These are phyloP conservation scores for Albula glossodonta DNA, from an alignment of 2,113 vertebrate species.

Conservation along the genomic window DNA sequence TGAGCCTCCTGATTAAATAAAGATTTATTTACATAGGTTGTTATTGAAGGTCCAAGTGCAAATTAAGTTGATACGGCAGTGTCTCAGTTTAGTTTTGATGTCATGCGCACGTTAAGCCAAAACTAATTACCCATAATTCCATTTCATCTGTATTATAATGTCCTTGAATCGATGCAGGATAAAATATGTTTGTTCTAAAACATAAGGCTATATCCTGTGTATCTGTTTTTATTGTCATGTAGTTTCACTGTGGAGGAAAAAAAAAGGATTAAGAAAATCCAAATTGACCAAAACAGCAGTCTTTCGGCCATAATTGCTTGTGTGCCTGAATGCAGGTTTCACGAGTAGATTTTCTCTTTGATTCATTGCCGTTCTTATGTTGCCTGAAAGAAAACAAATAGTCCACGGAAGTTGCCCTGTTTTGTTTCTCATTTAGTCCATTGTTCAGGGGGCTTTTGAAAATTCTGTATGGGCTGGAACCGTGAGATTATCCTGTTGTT, in stretches of 20 bases:
- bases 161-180: not conserved
- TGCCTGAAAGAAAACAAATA: slow-evolving; percentile 10
- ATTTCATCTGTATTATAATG: too few relatives aligned
- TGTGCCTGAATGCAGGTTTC: too few relatives aligned
- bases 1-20: too few relatives aligned
- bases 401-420: slow-evolving; percentile 9
- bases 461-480: slow-evolving; percentile 7
- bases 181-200: not conserved
- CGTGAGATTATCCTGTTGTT: not conserved
- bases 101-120: too few relatives aligned
- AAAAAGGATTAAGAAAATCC: not conserved
- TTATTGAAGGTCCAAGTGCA: too few relatives aligned
- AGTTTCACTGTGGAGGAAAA: not conserved
- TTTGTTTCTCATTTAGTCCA: not conserved
- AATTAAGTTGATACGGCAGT: too few relatives aligned
- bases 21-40: too few relatives aligned
- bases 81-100: too few relatives aligned
- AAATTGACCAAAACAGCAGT: not conserved
- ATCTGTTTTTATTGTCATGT: not conserved
- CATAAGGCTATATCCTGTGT: not conserved
- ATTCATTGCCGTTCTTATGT: not conserved
- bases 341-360: not conserved
- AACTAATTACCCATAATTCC: too few relatives aligned
- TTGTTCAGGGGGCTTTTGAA: slow-evolving; percentile 33
- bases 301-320: not conserved